phyloP scores from a whole-genome alignment of 2,797 vertebrate genomes.

The Setipinna tenuifilis region DNA sequence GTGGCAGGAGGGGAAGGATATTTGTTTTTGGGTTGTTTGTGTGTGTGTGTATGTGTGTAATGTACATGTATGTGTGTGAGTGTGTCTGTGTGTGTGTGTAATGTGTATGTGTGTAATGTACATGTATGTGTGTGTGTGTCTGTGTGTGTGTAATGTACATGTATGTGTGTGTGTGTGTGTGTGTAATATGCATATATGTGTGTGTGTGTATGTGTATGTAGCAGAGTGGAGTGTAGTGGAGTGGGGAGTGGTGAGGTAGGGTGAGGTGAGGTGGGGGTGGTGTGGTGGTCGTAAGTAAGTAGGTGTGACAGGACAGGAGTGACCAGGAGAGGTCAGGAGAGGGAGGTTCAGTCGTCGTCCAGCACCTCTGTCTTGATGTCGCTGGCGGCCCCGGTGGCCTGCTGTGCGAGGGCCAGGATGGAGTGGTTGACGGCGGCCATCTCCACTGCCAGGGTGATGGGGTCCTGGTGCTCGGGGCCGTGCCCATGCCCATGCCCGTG shows the following conservation, averaged over 20 bases:
- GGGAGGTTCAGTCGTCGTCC: conserved; percentile 87
- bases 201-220: neutral
- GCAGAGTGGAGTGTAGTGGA: neutral
- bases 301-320: neutral
- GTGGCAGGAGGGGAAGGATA: no score
- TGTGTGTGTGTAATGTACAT: neutral
- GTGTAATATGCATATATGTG: no score
- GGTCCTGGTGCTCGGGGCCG: conserved; percentile 87
- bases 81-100: conserved; percentile 1
- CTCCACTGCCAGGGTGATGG: conserved; percentile 87
- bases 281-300: no score
- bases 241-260: conserved; percentile 65
- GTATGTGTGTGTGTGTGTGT: conserved; percentile 26
- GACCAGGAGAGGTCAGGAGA: no score
- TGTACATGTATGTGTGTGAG: conserved; percentile 23
- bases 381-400: conserved; percentile 70
- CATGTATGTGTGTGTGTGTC: neutral
- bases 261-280: neutral
- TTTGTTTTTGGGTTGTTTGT: neutral
- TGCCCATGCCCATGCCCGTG: no score
- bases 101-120: conserved; percentile 8
- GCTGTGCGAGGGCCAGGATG: conserved; percentile 84
- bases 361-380: conserved; percentile 97
- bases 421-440: conserved; percentile 89
- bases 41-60: neutral